phyloP scores from a whole-genome alignment of 2,888 invertebrate species.

The Drosophila barbarae region DNA sequence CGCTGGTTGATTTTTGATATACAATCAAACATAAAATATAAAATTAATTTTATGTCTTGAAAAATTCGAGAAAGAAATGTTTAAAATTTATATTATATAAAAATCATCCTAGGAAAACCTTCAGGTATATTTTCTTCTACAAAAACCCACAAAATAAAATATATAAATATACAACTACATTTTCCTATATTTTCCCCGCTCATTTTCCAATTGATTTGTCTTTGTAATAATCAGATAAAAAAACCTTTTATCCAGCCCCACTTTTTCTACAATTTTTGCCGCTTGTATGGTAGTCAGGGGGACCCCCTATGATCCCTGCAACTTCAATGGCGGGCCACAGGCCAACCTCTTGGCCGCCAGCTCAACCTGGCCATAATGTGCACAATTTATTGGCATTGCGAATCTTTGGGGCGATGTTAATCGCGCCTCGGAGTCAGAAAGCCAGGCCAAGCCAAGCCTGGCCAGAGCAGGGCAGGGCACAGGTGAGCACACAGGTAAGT shows the following conservation, averaged over 20 bases:
- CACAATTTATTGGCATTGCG: conserved; percentile 70
- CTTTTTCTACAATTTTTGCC: conserved; percentile 15
- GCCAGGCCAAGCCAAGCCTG: neutral
- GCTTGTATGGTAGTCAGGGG: conserved; percentile 5
- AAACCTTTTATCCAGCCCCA: neutral
- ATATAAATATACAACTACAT: too few relatives aligned
- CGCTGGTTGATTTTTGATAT: neutral
- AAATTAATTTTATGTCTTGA: too few relatives aligned
- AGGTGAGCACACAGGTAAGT: conserved; percentile 8
- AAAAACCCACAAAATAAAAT: too few relatives aligned
- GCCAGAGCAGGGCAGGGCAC: conserved; percentile 42
- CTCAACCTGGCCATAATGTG: conserved; percentile 50
- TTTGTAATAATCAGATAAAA: neutral
- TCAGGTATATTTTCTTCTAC: too few relatives aligned
- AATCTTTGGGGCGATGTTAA: conserved; percentile 66
- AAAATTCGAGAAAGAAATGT: neutral
- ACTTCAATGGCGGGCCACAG: conserved; percentile 13
- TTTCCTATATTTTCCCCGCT: neutral
- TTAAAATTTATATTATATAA: too few relatives aligned
- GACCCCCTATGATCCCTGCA: conserved; percentile 20
- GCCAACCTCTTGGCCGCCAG: conserved; percentile 32
- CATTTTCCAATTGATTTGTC: conserved; percentile 10
- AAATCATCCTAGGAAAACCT: too few relatives aligned
- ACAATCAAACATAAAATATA: neutral
- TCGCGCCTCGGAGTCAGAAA: conserved; percentile 45